These are phyloP conservation scores for Ypsolopha scabrella DNA, from an alignment of 2,888 invertebrate genomes.

Conservation along the genomic window DNA sequence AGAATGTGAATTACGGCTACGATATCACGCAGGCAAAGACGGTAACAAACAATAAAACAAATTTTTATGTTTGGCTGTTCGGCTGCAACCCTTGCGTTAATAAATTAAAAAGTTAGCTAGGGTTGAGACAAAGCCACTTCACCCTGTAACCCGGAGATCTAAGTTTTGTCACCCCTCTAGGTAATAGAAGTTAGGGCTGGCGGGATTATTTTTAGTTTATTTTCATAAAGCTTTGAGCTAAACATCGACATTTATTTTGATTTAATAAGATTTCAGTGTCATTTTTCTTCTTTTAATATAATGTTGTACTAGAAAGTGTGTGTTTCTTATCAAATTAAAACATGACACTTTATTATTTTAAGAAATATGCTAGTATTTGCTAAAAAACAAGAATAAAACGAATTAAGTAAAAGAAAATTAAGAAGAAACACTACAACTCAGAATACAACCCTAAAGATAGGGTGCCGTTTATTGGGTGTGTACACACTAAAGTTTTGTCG, in stretches of 20 bases:
- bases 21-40: conserved; percentile 65
- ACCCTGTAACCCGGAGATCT: conserved; percentile 51
- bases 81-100: conserved; percentile 53
- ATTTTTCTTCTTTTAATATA: not conserved
- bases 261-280: not conserved
- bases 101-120: conserved; percentile 64
- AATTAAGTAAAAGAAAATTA: not conserved
- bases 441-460: conserved; percentile 22
- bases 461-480: conserved; percentile 51
- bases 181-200: not conserved
- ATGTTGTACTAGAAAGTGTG: not conserved
- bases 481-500: conserved; percentile 49
- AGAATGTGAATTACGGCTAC: conserved; percentile 49
- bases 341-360: not conserved
- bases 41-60: conserved; percentile 69
- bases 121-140: conserved; percentile 59
- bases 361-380: not conserved
- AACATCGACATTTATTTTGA: not conserved
- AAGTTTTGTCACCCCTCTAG: conserved; percentile 45
- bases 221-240: not conserved
- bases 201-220: no score
- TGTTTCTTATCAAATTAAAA: no score
- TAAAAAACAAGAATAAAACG: not conserved
- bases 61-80: conserved; percentile 54
- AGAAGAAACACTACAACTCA: not conserved